Evolutionary conservation across 2,888 invertebrate species (phyloP), one percentile per base, ranked within the genome.

Genomic region (Nipponacmea schrenckii): DNA sequence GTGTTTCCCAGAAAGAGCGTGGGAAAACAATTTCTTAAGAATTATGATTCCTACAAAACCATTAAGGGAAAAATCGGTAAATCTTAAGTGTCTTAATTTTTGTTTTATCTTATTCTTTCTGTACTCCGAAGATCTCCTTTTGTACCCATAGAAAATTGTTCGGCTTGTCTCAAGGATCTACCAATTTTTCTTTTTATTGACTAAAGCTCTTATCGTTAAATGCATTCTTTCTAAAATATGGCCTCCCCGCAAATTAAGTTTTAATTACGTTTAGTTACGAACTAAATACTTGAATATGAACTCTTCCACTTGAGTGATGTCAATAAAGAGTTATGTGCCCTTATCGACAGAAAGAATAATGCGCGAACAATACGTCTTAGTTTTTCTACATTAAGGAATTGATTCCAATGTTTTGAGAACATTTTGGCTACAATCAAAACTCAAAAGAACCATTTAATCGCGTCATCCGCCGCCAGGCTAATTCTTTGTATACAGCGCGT

Each of bases 231-330:
- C 20, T 44, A n/a, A 62, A 69, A 69, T 63, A 69, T 45, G 68
- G 27, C 62, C 45, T 69, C 46, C 45, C 68, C 68, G 68, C 62
- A 69, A 63, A 69, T 69, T 69, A 69, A 69, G 63, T 69, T 69
- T 69, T 69, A 69, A 69, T 69, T 69, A 69, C 68, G 62, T 63
- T 63, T 63, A 69, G 68, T 44, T 62, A 27, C 31, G 68, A 69
- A 63, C 56, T 56, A 56, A 56, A 56, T 56, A 56, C 56, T 56
- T 56, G 56, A 56, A 56, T 56, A 56, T 24, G 56, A 56, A 56
- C 56, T 24, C 56, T 24, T 24, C 20, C 24, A 56, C 56, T 56
- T 56, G 56, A 56, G 24, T 56, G 20, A 24, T 56, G 20, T 56
- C 56, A 56, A 56, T 56, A 56, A 56, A 56, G 56, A 56, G 39